These are phyloP conservation scores for Dipodomys merriami DNA, from an alignment of 2,113 vertebrate genomes.

Conservation along the genomic window DNA sequence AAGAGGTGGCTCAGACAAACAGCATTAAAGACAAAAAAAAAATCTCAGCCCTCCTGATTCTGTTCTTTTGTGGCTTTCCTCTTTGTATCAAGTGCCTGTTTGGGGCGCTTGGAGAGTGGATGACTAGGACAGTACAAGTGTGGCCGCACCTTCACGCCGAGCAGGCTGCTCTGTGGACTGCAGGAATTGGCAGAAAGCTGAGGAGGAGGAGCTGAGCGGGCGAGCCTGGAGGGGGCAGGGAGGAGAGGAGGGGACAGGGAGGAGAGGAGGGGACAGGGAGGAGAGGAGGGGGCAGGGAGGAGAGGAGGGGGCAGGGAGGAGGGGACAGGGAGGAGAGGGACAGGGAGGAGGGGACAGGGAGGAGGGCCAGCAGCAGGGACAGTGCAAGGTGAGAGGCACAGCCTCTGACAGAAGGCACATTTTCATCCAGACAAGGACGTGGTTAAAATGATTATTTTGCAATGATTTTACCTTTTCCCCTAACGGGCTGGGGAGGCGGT, in stretches of 20 bases:
- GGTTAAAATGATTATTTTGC: not conserved
- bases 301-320: too few species aligned
- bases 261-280: too few species aligned
- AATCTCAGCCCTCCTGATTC: not conserved
- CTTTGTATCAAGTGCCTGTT: not conserved
- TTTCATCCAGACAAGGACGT: not conserved
- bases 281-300: not conserved
- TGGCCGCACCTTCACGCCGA: too few species aligned
- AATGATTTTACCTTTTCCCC: too few species aligned
- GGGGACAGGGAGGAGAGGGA: too few species aligned
- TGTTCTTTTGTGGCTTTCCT: not conserved
- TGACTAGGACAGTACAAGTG: not conserved
- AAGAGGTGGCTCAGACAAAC: not conserved
- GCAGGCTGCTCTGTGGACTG: not conserved
- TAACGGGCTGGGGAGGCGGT: not conserved
- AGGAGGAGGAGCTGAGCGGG: too few species aligned
- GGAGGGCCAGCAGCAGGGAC: not conserved
- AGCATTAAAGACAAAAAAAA: not conserved
- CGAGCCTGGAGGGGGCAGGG: not conserved
- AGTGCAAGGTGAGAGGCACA: too few species aligned
- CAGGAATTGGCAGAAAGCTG: too few species aligned
- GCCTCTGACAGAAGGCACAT: not conserved
- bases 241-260: too few species aligned
- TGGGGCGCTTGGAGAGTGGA: not conserved
- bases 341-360: too few species aligned